phyloP scores from a whole-genome alignment of 2,888 invertebrate species.

The Pyrochroa serraticornis region DNA sequence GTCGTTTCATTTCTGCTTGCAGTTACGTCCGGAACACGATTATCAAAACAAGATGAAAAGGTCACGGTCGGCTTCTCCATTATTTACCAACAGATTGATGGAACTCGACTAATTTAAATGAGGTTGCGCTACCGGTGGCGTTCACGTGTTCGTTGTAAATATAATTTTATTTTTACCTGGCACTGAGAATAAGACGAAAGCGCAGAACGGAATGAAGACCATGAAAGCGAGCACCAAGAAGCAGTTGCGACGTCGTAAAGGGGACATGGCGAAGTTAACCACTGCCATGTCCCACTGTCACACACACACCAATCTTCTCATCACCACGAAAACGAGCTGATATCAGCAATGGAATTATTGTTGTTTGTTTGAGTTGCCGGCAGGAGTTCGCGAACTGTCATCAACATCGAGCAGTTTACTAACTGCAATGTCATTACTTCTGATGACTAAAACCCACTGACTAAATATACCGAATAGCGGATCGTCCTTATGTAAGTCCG shows the following conservation, averaged over 20 bases:
- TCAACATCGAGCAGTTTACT: background rate
- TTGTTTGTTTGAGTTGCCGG: background rate
- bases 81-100: no score
- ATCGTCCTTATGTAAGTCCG: conserved; percentile 32
- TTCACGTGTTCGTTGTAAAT: conserved; percentile 10
- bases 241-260: conserved; percentile 64
- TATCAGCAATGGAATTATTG: conserved; percentile 13
- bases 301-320: conserved; percentile 20
- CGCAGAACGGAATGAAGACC: conserved; percentile 64
- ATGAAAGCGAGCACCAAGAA: conserved; percentile 62
- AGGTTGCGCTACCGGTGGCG: background rate
- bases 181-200: conserved; percentile 61
- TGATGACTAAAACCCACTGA: conserved; percentile 19
- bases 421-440: background rate
- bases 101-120: no score
- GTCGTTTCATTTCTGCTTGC: no score
- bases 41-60: no score
- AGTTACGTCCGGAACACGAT: no score
- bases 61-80: no score
- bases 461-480: conserved; percentile 23
- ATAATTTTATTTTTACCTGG: conserved; percentile 55
- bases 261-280: conserved; percentile 54
- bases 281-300: conserved; percentile 48
- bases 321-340: conserved; percentile 19
- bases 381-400: background rate